A percentile compares a stretch with the other conserved stretches of the same genome.
These are phyloP conservation scores for Sclerodermus sp. DNA, from an alignment of 2,888 invertebrate genomes.

Conservation along the genomic window DNA sequence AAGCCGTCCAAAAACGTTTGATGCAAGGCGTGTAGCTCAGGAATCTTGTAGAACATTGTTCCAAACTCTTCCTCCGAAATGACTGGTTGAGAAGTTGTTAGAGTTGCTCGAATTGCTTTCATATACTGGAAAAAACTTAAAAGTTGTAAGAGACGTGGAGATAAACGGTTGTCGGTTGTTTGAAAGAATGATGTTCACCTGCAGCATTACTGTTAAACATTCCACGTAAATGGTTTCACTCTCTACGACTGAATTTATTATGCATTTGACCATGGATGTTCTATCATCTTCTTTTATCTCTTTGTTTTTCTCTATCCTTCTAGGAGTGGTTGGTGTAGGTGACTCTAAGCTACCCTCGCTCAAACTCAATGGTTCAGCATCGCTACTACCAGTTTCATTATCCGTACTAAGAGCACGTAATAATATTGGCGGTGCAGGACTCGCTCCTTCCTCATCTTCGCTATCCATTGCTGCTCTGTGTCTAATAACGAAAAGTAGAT, in stretches of 20 bases:
- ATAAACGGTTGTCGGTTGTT: background rate
- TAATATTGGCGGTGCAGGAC: conserved; percentile 52
- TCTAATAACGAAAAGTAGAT: conserved; percentile 22
- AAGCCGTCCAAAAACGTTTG: conserved; percentile 80
- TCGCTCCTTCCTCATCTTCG: conserved; percentile 54
- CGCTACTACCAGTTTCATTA: conserved; percentile 56
- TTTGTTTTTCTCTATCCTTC: conserved; percentile 58
- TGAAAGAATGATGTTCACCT: conserved; percentile 62
- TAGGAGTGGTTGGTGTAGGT: conserved; percentile 54
- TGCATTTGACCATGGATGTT: conserved; percentile 84
- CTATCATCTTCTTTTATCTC: conserved; percentile 73
- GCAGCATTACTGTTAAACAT: conserved; percentile 84
- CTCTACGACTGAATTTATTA: conserved; percentile 86
- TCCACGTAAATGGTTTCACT: conserved; percentile 90
- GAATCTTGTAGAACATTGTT: conserved; percentile 90
- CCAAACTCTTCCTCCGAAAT: conserved; percentile 86
- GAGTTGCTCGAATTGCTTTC: conserved; percentile 86
- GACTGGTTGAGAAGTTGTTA: conserved; percentile 86
- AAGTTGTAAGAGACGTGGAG: background rate
- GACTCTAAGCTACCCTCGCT: conserved; percentile 56
- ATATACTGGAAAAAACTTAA: conserved; percentile 71
- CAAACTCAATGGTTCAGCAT: conserved; percentile 53
- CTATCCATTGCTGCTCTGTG: conserved; percentile 54
- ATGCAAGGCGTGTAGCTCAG: conserved; percentile 82
- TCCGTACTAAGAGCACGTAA: conserved; percentile 53